Evolutionary conservation across 2,888 invertebrate species (phyloP).

Genomic region (Meandrusa payeni): DNA sequence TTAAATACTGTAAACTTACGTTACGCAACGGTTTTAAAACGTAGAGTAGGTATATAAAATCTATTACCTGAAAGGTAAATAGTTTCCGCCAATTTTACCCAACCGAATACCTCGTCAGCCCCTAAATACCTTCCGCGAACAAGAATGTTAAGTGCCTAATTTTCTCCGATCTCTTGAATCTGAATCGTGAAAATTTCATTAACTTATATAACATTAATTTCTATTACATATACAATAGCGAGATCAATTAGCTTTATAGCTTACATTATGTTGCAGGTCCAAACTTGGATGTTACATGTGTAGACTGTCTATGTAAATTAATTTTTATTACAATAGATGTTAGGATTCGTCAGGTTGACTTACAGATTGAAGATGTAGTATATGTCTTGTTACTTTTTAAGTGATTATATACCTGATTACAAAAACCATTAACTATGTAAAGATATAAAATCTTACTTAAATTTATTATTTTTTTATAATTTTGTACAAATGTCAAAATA

Average conservation of each 20-base stretch:
- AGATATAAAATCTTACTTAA: no score
- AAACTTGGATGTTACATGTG: slow-evolving; percentile 22
- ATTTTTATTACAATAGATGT: slow-evolving; percentile 1
- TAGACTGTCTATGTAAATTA: slow-evolving; percentile 12
- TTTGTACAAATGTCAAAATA: no score
- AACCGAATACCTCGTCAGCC: slow-evolving; percentile 2
- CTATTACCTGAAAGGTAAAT: not conserved
- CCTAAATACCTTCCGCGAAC: slow-evolving; percentile 9
- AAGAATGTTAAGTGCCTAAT: slow-evolving; percentile 6
- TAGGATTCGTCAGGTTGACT: no score
- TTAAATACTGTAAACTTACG: no score
- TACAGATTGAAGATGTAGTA: no score
- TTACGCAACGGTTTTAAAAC: no score
- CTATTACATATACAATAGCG: not conserved
- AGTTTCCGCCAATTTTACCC: not conserved
- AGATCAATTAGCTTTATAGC: slow-evolving; percentile 35
- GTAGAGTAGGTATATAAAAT: not conserved
- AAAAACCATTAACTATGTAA: no score
- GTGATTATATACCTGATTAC: no score
- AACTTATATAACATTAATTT: no score
- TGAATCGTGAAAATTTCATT: slow-evolving; percentile 8
- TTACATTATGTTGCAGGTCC: slow-evolving; percentile 32
- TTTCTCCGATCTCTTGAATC: slow-evolving; percentile 1
- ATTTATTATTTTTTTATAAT: no score
- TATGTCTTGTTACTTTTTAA: no score